phyloP scores from a whole-genome alignment of 2,113 vertebrate genomes.

The Gasterosteus aculeatus region DNA sequence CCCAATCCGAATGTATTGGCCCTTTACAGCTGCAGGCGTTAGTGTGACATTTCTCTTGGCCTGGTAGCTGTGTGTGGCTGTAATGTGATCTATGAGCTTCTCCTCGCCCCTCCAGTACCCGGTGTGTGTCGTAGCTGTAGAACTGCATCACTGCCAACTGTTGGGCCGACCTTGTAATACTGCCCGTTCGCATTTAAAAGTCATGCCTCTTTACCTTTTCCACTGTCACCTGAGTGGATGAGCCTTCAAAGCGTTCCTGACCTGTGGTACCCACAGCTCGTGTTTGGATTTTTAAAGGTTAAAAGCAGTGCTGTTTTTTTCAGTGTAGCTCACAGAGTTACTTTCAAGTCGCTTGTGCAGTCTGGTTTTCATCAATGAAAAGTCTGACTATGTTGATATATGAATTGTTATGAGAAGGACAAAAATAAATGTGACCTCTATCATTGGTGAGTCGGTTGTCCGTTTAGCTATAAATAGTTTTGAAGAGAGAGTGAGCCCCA shows the following conservation, averaged over 20 bases:
- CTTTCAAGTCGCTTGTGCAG: neutral
- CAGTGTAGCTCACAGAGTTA: neutral
- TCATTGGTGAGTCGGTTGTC: slow-evolving; percentile 58
- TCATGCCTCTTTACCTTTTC: slow-evolving; percentile 63
- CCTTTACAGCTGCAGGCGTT: slow-evolving; percentile 46
- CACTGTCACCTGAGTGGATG: slow-evolving; percentile 47
- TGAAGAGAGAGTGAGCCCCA: slow-evolving; percentile 18
- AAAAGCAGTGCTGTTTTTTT: neutral
- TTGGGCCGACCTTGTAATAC: slow-evolving; percentile 39
- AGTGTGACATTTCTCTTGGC: slow-evolving; percentile 58
- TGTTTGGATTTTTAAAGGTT: slow-evolving; percentile 60
- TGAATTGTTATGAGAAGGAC: slow-evolving; percentile 22
- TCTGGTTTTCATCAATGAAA: neutral
- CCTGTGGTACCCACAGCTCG: slow-evolving; percentile 3
- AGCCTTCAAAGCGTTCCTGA: slow-evolving; percentile 11
- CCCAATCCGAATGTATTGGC: slow-evolving; percentile 35
- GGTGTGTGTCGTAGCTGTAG: slow-evolving; percentile 30
- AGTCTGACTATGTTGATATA: neutral
- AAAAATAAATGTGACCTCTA: slow-evolving; percentile 59
- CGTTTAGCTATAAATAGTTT: slow-evolving; percentile 69
- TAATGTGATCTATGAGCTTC: slow-evolving; percentile 68
- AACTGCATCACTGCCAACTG: slow-evolving; percentile 22
- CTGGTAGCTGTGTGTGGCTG: slow-evolving; percentile 52
- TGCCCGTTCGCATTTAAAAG: slow-evolving; percentile 78
- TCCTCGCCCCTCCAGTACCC: slow-evolving; percentile 33